Conservation (phyloP, 2,888 invertebrate genomes). For the Conomelus anceps region DNA sequence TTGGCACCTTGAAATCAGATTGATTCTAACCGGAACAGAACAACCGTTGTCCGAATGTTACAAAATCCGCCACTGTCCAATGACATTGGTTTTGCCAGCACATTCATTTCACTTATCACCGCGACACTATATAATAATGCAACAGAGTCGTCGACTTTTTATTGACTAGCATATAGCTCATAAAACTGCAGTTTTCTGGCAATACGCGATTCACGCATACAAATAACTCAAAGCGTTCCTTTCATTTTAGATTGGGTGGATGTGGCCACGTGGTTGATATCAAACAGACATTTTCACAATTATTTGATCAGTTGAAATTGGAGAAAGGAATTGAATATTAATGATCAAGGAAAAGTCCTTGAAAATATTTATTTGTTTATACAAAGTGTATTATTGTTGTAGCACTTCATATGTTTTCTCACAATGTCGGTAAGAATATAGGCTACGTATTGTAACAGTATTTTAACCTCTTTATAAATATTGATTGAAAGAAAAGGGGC, state of each 20-base stretch:
- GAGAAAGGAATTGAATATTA: neutral
- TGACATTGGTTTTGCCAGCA: neutral
- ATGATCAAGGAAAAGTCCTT: neutral
- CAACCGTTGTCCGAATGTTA: neutral
- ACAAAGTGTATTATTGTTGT: too few relatives aligned
- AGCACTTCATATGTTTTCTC: neutral
- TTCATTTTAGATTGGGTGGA: neutral
- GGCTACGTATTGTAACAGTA: too few relatives aligned
- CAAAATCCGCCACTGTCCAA: neutral
- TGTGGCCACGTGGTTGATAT: neutral
- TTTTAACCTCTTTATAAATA: too few relatives aligned
- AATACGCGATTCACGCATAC: too few relatives aligned
- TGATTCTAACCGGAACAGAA: neutral
- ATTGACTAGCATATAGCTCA: neutral
- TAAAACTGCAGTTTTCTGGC: neutral
- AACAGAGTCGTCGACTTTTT: neutral
- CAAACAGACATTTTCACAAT: too few relatives aligned
- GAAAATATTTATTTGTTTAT: too few relatives aligned
- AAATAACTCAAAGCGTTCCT: neutral
- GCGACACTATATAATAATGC: neutral
- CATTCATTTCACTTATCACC: neutral
- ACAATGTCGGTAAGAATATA: neutral
- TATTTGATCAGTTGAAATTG: neutral
- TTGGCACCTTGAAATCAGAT: neutral
- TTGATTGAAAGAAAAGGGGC: too few relatives aligned